Conservation (phyloP, 2,113 vertebrate species). For the Recurvirostra avosetta region DNA sequence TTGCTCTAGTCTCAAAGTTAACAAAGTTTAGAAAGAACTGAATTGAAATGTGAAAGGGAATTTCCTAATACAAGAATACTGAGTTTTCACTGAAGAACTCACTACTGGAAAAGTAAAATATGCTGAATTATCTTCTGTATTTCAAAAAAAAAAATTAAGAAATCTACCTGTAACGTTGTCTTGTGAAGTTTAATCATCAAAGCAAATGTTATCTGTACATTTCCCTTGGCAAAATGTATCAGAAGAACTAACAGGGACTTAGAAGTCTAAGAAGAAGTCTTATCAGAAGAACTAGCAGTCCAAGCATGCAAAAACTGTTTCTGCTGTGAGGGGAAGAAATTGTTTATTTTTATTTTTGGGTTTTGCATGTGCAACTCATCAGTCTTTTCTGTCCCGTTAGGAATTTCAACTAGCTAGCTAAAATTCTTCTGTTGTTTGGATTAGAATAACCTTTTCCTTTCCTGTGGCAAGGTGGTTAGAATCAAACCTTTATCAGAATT, state of each 20-base stretch:
- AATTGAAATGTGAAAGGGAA: not conserved
- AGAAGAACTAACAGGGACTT: not conserved
- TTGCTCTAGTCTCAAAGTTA: not conserved
- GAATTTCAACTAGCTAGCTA: not conserved
- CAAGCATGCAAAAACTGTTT: not conserved
- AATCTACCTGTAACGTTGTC: not conserved
- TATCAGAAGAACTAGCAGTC: not conserved
- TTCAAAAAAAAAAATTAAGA: not conserved
- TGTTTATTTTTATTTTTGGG: not conserved
- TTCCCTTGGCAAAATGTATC: not conserved
- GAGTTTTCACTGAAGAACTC: not conserved
- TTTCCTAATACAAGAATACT: not conserved
- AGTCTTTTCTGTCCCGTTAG: not conserved
- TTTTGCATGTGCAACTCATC: not conserved
- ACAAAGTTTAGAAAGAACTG: not conserved
- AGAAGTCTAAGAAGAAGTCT: not conserved
- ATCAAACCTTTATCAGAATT: not conserved
- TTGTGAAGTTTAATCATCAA: not conserved
- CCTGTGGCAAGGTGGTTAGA: not conserved
- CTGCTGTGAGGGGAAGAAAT: not conserved
- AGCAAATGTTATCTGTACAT: not conserved
- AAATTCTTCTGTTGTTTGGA: not conserved
- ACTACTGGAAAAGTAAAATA: not conserved
- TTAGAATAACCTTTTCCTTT: not conserved
- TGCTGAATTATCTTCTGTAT: not conserved